Evolutionary conservation across 2,113 vertebrate genomes (phyloP).

Genomic region (Antechinus flavipes): DNA sequence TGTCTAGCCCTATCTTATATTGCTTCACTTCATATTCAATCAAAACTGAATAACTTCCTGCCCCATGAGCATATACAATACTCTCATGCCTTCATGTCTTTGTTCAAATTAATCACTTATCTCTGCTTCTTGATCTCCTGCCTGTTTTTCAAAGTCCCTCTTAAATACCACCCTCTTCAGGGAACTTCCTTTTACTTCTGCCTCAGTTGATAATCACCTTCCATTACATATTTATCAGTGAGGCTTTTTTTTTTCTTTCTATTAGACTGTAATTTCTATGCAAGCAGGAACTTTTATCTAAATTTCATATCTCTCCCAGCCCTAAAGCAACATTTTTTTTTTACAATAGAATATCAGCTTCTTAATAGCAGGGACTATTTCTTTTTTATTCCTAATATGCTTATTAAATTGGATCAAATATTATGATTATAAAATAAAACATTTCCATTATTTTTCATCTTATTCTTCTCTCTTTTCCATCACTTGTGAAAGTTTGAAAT

Average conservation of each 20-base stretch:
- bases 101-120: not conserved
- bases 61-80: not conserved
- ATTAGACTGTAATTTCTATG: not conserved
- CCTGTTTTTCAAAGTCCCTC: not conserved
- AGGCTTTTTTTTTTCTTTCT: not conserved
- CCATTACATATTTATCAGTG: not conserved
- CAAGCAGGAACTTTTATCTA: not conserved
- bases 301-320: not conserved
- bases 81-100: not conserved
- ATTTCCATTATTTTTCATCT: not conserved
- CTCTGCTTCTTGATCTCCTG: not conserved
- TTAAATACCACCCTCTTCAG: not conserved
- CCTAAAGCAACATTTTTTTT: not conserved
- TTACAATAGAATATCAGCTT: not conserved
- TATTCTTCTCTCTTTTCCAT: slow-evolving; percentile 34
- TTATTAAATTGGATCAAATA: not conserved
- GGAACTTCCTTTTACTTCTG: not conserved
- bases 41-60: not conserved
- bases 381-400: not conserved
- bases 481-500: slow-evolving; percentile 15
- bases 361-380: not conserved
- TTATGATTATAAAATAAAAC: not conserved
- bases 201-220: not conserved
- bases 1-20: not conserved
- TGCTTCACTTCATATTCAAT: not conserved